Conservation (phyloP, 2,113 vertebrate species). For the Strix aluco region DNA sequence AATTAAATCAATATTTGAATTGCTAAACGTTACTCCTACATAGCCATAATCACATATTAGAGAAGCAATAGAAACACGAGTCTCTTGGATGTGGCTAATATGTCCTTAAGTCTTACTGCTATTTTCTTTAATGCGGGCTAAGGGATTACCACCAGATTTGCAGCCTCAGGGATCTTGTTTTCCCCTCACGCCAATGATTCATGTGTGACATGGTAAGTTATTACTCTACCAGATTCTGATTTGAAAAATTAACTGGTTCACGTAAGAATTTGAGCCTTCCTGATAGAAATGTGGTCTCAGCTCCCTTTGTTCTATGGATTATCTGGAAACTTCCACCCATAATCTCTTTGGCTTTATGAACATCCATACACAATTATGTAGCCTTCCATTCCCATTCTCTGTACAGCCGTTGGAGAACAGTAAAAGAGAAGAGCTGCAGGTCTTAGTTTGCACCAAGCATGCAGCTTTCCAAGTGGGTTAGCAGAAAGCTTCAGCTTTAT, state of each 20-base stretch:
- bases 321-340: not conserved
- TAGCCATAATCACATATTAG: conserved; percentile 57
- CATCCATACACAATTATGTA: fast-evolving
- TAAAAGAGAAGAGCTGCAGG: not conserved
- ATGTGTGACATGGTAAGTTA: not conserved
- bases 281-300: not conserved
- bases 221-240: not conserved
- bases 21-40: not conserved
- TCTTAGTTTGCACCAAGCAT: not conserved
- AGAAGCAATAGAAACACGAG: conserved; percentile 45
- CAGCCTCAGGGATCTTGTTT: conserved; percentile 53
- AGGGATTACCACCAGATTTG: conserved; percentile 16
- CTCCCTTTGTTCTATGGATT: not conserved
- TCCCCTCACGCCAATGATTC: not conserved
- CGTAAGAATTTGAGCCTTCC: not conserved
- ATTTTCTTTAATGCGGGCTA: conserved; percentile 7
- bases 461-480: not conserved
- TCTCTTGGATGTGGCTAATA: conserved; percentile 27
- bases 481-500: not conserved
- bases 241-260: not conserved
- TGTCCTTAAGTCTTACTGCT: not conserved
- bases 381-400: not conserved
- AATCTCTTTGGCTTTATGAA: not conserved
- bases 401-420: not conserved
- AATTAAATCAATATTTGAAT: conserved; percentile 49